phyloP scores from a whole-genome alignment of 2,888 invertebrate species.

The Mythimna impura region DNA sequence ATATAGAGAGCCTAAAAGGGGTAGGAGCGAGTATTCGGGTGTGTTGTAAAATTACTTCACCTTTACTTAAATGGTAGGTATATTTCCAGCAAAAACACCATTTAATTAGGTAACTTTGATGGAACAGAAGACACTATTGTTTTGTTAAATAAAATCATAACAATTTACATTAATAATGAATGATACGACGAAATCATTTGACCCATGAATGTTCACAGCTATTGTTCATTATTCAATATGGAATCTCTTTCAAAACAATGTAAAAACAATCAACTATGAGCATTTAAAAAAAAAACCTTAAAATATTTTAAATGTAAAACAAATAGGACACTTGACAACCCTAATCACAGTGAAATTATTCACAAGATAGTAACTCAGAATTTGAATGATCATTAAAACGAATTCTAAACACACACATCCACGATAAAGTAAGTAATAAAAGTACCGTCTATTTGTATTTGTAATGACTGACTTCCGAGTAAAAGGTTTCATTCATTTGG shows the following conservation, averaged over 20 bases:
- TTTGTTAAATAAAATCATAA: neutral
- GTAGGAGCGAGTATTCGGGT: too few relatives aligned
- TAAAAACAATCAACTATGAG: slow-evolving; percentile 12
- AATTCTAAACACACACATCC: slow-evolving; percentile 22
- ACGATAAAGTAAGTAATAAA: slow-evolving; percentile 17
- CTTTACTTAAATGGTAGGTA: neutral
- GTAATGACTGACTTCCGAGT: slow-evolving; percentile 7
- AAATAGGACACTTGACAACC: slow-evolving; percentile 24
- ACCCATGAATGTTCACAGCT: neutral
- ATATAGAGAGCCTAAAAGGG: too few relatives aligned
- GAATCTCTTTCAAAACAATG: neutral
- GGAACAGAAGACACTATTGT: neutral
- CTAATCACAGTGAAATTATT: slow-evolving; percentile 46
- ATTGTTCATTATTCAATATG: slow-evolving; percentile 3
- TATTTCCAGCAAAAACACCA: neutral
- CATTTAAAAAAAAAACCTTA: neutral
- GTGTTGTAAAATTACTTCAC: too few relatives aligned
- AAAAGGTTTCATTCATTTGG: slow-evolving; percentile 19
- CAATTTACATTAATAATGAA: neutral
- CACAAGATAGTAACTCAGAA: slow-evolving; percentile 30
- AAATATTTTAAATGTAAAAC: too few relatives aligned
- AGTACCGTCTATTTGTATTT: slow-evolving; percentile 31
- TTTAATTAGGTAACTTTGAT: neutral
- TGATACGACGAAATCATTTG: neutral
- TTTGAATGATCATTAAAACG: slow-evolving; percentile 39